Conservation (phyloP, 2,113 vertebrate genomes). For the Plectropomus leopardus region DNA sequence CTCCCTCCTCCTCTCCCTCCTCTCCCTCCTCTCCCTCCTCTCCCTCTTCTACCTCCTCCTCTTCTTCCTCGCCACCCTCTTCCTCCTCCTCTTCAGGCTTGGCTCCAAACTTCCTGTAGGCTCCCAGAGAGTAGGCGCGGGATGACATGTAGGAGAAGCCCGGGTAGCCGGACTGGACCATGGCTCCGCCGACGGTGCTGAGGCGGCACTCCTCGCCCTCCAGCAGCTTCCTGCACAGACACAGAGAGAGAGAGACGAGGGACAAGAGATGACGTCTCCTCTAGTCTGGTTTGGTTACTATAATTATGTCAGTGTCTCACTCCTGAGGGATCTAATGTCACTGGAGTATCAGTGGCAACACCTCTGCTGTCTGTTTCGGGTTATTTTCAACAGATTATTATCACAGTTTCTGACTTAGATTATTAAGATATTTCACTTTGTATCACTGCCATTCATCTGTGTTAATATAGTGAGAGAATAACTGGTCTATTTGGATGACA, state of each 20-base stretch:
- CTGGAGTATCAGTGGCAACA: slow-evolving; percentile 16
- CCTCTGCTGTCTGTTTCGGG: slow-evolving; percentile 31
- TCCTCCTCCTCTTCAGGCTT: slow-evolving; percentile 82
- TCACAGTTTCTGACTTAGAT: background rate
- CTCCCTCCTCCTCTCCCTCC: slow-evolving; percentile 51
- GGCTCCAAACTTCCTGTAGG: slow-evolving; percentile 78
- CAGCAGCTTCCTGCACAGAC: slow-evolving; percentile 85
- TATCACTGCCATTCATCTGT: background rate
- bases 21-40: slow-evolving; percentile 44
- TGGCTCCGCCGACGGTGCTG: slow-evolving; percentile 78
- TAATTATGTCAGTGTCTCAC: background rate
- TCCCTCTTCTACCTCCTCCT: slow-evolving; percentile 56
- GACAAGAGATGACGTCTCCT: background rate
- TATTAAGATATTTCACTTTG: background rate
- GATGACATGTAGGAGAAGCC: slow-evolving; percentile 80
- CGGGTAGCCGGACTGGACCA: slow-evolving; percentile 82
- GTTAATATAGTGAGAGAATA: background rate
- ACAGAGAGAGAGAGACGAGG: slow-evolving; percentile 11
- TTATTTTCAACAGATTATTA: background rate
- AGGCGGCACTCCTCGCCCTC: slow-evolving; percentile 90
- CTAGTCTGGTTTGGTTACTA: slow-evolving; percentile 20
- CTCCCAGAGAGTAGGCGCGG: slow-evolving; percentile 77
- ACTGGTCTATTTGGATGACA: background rate
- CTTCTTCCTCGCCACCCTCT: slow-evolving; percentile 63
- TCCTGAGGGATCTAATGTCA: slow-evolving; percentile 38